Percentiles rank a stretch among this genome's conserved stretches.
Conservation (phyloP, 2,888 invertebrate species). For the Cordilura impudica region DNA sequence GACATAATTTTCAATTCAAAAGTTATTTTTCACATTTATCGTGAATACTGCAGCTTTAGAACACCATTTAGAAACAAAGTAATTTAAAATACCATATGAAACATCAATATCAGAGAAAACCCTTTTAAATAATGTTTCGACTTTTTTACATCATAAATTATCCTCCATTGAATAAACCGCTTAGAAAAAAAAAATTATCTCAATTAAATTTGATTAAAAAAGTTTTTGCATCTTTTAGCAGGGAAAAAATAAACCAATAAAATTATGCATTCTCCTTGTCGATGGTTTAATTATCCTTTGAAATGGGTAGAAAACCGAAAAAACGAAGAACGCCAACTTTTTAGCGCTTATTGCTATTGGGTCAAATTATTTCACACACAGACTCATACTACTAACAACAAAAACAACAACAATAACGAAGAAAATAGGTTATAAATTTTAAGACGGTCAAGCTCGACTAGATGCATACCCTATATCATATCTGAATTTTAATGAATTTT, state of each 20-base stretch:
- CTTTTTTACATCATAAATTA: slow-evolving; percentile 34
- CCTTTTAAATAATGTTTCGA: slow-evolving; percentile 32
- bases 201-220: slow-evolving; percentile 63
- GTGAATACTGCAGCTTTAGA: too few species aligned
- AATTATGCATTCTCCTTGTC: slow-evolving; percentile 51
- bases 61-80: not conserved
- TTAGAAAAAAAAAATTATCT: slow-evolving; percentile 34
- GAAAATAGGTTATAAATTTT: too few species aligned
- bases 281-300: slow-evolving; percentile 57
- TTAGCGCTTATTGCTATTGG: slow-evolving; percentile 51
- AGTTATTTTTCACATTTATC: too few species aligned
- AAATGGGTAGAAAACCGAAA: slow-evolving; percentile 30
- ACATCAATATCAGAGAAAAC: slow-evolving; percentile 34
- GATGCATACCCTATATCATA: too few species aligned
- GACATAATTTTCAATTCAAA: too few species aligned
- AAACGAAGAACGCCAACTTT: slow-evolving; percentile 38
- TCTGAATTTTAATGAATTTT: too few species aligned
- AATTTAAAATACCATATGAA: slow-evolving; percentile 39
- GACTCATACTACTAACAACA: too few species aligned
- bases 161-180: slow-evolving; percentile 11
- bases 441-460: too few species aligned
- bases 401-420: not conserved
- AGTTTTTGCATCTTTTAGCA: slow-evolving; percentile 46
- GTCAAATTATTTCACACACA: slow-evolving; percentile 37
- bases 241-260: slow-evolving; percentile 10